Base-by-base conservation (phyloP, 2,113 vertebrate species). In the Arenaria interpres region DNA sequence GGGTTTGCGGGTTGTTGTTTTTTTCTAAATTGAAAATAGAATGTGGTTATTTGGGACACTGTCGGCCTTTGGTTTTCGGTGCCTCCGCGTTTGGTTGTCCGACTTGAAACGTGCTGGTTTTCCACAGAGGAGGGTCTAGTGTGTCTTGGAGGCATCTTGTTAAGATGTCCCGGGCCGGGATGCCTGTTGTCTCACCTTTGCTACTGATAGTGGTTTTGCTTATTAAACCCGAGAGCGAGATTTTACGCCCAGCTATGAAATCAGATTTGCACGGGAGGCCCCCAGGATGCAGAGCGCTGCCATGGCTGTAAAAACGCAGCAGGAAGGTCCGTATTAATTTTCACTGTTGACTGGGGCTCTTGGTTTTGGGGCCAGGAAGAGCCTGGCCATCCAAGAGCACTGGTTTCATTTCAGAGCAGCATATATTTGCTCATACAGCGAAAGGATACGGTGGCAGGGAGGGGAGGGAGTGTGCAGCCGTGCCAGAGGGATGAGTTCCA, bases 71-170 rank as follows among this genome's bases (percentile, higher is more conserved):
- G n/a, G 2, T 16, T 57, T 27, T 22, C 2, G 35, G 21, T 35
- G 80, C 25, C 30, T 19, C 35, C n/a, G 54, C 2, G 1, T 24
- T 35, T 1, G 57, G 41, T n/a, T 46, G 37, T 48, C 64, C 2
- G 3, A 4, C 51, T 39, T 7, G 62, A 51, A 32, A 32, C 0
- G 7, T 6, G 25, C 32, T 43, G 83, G 1, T 41, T 78, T 23
- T 17, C 50, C 27, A 0, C 0, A 0, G 60, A 23, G 60, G 33
- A 21, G 24, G n/a, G 32, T 32, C 60, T 19, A 4, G 35, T 0
- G 5, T 41, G 48, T 14, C 53, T 37, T 1, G 39, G 39, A 11
- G 24, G 54, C 15, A 2, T 23, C 74, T 85, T 10, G 8, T 23
- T 4, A 2, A 50, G 41, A 14, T 14, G 8, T 3, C 67, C n/a